Base-by-base conservation (phyloP, 2,113 vertebrate species). In the Danio rerio region DNA sequence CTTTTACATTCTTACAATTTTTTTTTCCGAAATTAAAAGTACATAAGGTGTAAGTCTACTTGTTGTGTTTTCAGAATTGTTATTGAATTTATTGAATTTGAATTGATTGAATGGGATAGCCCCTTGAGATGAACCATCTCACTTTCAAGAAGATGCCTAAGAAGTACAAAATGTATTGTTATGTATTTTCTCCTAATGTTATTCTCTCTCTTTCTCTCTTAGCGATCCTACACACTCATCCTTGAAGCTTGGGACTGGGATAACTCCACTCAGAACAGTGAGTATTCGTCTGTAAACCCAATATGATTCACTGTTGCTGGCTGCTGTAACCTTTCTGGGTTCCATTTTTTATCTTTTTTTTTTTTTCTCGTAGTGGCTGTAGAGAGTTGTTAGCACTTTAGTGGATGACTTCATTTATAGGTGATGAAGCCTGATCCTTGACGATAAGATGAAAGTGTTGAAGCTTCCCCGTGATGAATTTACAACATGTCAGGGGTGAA, bases 171-270 rank as follows among this genome's bases (percentile, higher is more conserved):
- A 31, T 31, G 3, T 31, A 31, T 31, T 31, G 31, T 31, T 31
- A 31, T 68, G 9, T 68, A 21, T 71, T 6, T 7, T 9, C 55
- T 47, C 16, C 5, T 66, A 45, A 52, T 45, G 7, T 62, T 47
- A 15, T 77, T 43, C 2, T 80, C 8, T 75, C 53, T 74, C 40
- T 79, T 13, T 83, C 52, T 79, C 31, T 66, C 78, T 86, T 93
- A 99, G 98, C 95, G 97, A 83, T 94, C 95, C 0, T 99, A 95
- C 90, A 97, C 98, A 0, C 89, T 99, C 90, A 94, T 98, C 21
- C 83, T 99, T 75, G 96, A 97, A 87, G 98, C 98, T 72, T 96
- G 95, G 96, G 98, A 99, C 88, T 98, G 96, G 97, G 97, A 99
- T 93, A 99, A 99, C 68, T 85, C 77, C 73, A 98, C 96, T 1